Base-by-base conservation (phyloP, 2,888 invertebrate genomes). In the Drosophila kanekoi region DNA sequence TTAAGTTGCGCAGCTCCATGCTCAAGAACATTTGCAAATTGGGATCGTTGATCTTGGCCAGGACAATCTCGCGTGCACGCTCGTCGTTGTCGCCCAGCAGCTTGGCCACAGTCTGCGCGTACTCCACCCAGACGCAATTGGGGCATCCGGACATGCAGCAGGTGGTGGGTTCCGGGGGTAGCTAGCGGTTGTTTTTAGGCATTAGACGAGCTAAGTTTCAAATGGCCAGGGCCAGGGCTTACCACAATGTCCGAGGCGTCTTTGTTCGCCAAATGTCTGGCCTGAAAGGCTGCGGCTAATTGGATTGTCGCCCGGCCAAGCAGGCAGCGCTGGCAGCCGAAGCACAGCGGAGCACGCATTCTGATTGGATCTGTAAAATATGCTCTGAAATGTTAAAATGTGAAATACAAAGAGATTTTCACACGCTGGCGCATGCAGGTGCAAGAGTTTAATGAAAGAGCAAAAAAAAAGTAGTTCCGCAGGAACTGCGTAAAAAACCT, bases 101-200 rank as follows among this genome's bases (percentile, higher is more conserved):
- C 75, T 94, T 93, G 4, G 94, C 93, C 45, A 98, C 85, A 20
- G 96, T 94, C 82, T 97, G 96, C 0, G 97, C 98, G 93, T 98
- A 98, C 14, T 95, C 95, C 54, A 98, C 95, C 96, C 97, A 98
- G 5, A 98, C 98, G 91, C 98, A 98, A 92, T 98, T 98, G 0
- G 96, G 94, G 93, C 98, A 98, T 0, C 98, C 98, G 0, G 97
- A 96, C 94, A 96, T 96, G 89, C 98, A 98, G 91, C 98, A 98
- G 28, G 94, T 95, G 3, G 96, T 96, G 0, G 98, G 98, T 62
- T 93, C 92, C 5, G 91, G 90, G 16, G 93, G 93, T 14, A 93
- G 69, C 93, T 92, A 43, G 4, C 6, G 44, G 3, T 41, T 14
- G 0, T 0, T n/a, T n/a, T n/a, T 6, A n/a, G 10, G 4, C 3